Conservation (phyloP, 2,797 vertebrate species). For the Adelosebastes latens region DNA sequence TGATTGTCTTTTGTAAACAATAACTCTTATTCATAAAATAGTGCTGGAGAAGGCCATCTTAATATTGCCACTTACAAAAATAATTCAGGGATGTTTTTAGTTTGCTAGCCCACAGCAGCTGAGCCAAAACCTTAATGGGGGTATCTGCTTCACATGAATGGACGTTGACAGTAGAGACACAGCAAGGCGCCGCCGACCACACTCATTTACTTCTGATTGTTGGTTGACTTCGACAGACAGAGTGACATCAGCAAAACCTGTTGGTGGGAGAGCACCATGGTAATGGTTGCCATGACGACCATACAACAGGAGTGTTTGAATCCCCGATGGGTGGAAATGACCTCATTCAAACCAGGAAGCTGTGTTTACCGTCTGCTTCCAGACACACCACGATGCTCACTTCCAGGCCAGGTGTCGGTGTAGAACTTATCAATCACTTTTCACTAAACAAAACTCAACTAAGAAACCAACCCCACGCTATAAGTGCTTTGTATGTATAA, state of each 20-base stretch:
- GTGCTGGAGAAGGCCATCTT: background rate
- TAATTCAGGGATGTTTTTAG: background rate
- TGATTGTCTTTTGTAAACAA: background rate
- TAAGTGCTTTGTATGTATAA: background rate
- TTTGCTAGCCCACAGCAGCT: background rate
- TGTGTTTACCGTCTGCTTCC: background rate
- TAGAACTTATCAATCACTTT: background rate
- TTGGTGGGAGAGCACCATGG: slow-evolving; percentile 19
- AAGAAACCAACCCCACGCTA: background rate
- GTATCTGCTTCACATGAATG: slow-evolving; percentile 37
- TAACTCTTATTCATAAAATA: background rate
- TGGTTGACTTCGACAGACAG: slow-evolving; percentile 5
- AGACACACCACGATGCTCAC: background rate
- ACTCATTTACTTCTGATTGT: slow-evolving; percentile 32
- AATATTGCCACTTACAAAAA: slow-evolving; percentile 4
- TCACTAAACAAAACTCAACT: background rate
- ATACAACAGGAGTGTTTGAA: slow-evolving; percentile 37
- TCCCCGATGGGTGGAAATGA: slow-evolving; percentile 34
- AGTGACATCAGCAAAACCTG: slow-evolving; percentile 37
- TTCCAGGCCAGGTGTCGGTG: background rate
- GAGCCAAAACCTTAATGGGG: slow-evolving; percentile 31
- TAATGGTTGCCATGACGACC: slow-evolving; percentile 38
- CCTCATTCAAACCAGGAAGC: slow-evolving; percentile 42
- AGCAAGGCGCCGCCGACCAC: slow-evolving; percentile 26
- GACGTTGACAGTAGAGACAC: slow-evolving; percentile 38